Percentiles rank a stretch among this genome's conserved stretches.
Conservation (phyloP, 2,888 invertebrate genomes). For the Lasioglossum morio region DNA sequence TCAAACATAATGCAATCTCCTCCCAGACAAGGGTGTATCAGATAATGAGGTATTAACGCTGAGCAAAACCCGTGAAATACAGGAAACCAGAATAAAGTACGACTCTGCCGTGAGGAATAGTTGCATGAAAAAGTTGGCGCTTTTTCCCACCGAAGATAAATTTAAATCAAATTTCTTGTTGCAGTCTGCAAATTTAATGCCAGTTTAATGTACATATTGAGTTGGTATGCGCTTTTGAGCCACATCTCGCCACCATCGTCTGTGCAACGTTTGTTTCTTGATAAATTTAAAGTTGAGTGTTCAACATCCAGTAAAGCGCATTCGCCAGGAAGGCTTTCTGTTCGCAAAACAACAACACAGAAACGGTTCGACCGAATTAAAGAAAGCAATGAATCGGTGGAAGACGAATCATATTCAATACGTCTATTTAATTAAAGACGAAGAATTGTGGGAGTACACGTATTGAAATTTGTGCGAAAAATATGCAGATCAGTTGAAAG, state of each 20-base stretch:
- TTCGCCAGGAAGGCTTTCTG: not conserved
- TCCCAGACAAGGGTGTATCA: not conserved
- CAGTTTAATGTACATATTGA: not conserved
- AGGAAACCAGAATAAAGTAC: not conserved
- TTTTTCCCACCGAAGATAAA: not conserved
- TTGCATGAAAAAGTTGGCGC: not conserved
- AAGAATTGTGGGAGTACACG: not conserved
- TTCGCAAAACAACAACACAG: not conserved
- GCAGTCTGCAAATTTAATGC: not conserved
- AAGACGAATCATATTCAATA: not conserved
- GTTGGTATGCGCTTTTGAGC: not conserved
- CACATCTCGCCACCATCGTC: not conserved
- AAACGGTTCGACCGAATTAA: not conserved
- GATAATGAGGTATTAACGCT: conserved; percentile 16
- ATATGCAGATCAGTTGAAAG: not conserved
- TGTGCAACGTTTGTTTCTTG: not conserved
- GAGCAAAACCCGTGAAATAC: not conserved
- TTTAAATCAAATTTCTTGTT: not conserved
- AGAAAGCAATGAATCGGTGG: not conserved
- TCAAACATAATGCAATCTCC: conserved; percentile 12
- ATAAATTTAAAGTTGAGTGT: not conserved
- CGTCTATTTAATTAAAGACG: not conserved
- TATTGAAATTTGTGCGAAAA: not conserved
- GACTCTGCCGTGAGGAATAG: not conserved
- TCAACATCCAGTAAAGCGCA: not conserved